Evolutionary conservation across 2,797 vertebrate genomes (phyloP).

Genomic region (Lacerta agilis): DNA sequence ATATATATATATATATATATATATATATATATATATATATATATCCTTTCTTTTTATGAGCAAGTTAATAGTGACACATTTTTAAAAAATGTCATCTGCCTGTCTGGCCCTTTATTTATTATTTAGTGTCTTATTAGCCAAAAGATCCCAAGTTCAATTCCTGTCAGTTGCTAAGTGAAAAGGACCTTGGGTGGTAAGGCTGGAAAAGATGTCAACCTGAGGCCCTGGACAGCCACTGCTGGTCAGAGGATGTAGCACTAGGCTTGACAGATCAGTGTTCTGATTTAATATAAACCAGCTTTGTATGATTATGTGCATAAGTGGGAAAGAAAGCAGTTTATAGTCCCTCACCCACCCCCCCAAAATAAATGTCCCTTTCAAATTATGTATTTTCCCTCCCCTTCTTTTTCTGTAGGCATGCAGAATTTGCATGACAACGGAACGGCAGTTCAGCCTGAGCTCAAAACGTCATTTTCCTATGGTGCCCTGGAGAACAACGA

Average conservation of each 20-base stretch:
- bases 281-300: neutral
- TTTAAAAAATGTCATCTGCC: neutral
- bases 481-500: conserved; percentile 93
- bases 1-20: no score
- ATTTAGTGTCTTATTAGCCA: neutral
- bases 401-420: conserved; percentile 80
- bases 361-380: neutral
- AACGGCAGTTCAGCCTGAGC: conserved; percentile 87
- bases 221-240: no score
- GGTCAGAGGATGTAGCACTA: neutral
- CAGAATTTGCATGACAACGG: conserved; percentile 91
- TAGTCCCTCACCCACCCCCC: neutral
- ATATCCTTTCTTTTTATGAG: neutral
- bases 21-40: no score
- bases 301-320: neutral
- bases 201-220: neutral
- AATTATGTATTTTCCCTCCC: neutral
- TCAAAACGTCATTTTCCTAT: conserved; percentile 91
- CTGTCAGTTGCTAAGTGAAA: neutral
- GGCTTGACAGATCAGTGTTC: no score
- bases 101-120: neutral
- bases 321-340: neutral
- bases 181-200: neutral
- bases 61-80: neutral
- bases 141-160: neutral